Evolutionary conservation across 2,888 invertebrate species (phyloP), one percentile per base, ranked within the genome.

Genomic region (Phortica magna): DNA sequence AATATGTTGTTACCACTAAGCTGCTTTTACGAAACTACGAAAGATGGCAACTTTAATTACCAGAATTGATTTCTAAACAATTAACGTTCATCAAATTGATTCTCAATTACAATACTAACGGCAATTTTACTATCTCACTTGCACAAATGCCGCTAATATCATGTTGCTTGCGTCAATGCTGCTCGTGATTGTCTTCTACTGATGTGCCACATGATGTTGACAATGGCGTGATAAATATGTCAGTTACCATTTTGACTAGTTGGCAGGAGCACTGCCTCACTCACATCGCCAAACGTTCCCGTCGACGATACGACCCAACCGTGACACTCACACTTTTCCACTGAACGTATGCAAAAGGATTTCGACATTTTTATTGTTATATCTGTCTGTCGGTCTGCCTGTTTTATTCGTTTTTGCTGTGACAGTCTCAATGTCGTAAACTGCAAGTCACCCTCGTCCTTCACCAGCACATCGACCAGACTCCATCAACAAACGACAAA

Each of bases 141-240:
- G 31, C 3, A 4, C 31, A 31, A 31, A 31, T 31, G 5, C 5
- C 31, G 31, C 31, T 31, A 31, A 31, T 31, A 4, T 31, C 31
- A 31, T 31, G 31, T 31, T 31, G 31, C 31, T 4, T 31, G 31
- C 5, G 31, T 4, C 31, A 61, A 12, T 57, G 7, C 2, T 17
- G 10, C 14, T 55, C 12, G 68, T 59, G 42, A 73, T 64, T 76
- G 72, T 74, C 76, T 43, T 72, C 4, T 68, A 53, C 73, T 72
- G 61, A 7, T 75, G 78, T 48, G 71, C 67, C 7, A 72, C 67
- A 72, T 77, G 77, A 42, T 68, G 76, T 70, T 78, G 81, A 78
- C 78, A 80, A 84, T 79, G 77, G 77, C 72, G 83, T 81, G 83
- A 83, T 81, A 84, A 84, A 83, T 84, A 81, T 82, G 81, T 84